A percentile compares a stretch with the other conserved stretches of the same genome.
Conservation (phyloP, 2,113 vertebrate species). For the Alethe diademata region DNA sequence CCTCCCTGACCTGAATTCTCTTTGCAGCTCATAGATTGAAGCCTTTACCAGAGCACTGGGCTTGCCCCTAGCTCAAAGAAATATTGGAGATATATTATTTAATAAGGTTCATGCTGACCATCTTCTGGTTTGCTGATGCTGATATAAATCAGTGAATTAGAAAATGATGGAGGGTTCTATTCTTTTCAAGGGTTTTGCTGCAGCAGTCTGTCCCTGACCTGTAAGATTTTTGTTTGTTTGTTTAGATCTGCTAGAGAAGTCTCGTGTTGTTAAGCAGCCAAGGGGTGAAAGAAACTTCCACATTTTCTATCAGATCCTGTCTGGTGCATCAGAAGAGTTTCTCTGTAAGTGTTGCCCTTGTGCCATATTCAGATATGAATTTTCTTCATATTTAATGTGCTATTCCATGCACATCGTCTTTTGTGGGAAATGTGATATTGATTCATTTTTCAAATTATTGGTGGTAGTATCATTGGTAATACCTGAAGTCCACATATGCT, state of each 20-base stretch:
- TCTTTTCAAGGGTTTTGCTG: not conserved
- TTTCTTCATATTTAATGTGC: not conserved
- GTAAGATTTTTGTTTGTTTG: not conserved
- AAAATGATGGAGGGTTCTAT: not conserved
- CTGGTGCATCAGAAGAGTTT: conserved; percentile 90
- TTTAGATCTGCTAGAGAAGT: conserved; percentile 95
- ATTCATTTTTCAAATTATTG: not conserved
- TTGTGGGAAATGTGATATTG: not conserved
- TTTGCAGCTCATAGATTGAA: not conserved
- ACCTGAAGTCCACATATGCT: not conserved
- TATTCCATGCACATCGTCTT: not conserved
- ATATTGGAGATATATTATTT: not conserved
- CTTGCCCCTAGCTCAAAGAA: not conserved
- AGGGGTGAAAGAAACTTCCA: conserved; percentile 98
- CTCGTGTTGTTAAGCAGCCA: conserved; percentile 94
- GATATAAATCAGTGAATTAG: not conserved
- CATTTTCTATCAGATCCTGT: conserved; percentile 95
- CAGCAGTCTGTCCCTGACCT: not conserved
- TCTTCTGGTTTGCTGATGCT: not conserved
- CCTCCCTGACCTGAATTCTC: not conserved
- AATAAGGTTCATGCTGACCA: not conserved
- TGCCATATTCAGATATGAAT: not conserved
- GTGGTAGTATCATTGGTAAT: not conserved
- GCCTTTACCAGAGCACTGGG: not conserved
- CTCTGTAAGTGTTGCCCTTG: conserved; percentile 83